phyloP scores from a whole-genome alignment of 2,113 vertebrate species.

The Alectura lathami region DNA sequence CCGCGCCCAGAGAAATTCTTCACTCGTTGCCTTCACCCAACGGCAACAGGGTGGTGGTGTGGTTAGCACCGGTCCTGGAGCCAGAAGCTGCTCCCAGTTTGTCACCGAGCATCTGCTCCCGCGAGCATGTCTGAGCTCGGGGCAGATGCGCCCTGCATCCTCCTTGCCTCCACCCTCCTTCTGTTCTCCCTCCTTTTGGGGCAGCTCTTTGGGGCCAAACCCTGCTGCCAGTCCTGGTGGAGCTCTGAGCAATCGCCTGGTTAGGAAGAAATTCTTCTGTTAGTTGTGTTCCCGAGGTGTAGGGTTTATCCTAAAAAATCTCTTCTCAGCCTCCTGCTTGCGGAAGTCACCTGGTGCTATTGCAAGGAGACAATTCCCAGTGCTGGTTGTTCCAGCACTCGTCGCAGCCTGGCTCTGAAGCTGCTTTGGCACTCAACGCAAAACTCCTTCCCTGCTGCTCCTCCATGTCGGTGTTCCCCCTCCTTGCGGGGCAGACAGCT shows the following conservation, averaged over 20 bases:
- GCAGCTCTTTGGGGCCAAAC: not conserved
- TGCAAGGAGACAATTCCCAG: not conserved
- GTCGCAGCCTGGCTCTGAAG: too few species aligned
- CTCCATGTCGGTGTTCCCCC: not conserved
- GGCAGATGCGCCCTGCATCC: too few species aligned
- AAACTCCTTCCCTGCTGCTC: not conserved
- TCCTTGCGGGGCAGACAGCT: rapidly evolving
- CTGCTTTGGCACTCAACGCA: not conserved
- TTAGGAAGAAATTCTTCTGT: not conserved
- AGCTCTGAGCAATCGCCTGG: not conserved
- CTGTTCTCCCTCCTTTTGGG: not conserved
- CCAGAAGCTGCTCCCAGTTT: rapidly evolving
- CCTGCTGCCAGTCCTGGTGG: not conserved
- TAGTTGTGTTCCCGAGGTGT: not conserved
- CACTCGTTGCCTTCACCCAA: not conserved
- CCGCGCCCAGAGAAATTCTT: not conserved
- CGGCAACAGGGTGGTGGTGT: not conserved
- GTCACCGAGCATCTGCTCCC: not conserved
- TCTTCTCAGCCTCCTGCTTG: not conserved
- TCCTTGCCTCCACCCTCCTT: not conserved
- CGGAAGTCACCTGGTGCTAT: too few species aligned
- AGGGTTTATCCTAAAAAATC: not conserved
- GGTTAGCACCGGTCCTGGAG: not conserved
- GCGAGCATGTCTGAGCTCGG: too few species aligned
- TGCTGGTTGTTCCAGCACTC: not conserved